Conservation (phyloP, 2,113 vertebrate genomes). For the Sciurus niger region DNA sequence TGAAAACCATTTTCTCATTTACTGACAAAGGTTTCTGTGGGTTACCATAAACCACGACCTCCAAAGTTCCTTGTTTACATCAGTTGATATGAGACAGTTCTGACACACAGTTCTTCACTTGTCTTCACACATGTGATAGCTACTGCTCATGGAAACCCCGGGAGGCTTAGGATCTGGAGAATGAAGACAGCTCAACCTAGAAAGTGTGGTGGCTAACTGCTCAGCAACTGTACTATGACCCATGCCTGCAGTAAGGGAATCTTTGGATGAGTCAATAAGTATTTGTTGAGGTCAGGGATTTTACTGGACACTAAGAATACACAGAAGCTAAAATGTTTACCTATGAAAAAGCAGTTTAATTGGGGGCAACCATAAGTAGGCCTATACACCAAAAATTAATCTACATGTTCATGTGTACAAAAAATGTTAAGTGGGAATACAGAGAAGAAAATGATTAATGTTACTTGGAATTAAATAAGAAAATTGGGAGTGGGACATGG, state of each 20-base stretch:
- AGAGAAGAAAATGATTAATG: background rate
- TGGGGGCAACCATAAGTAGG: background rate
- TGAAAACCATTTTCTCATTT: conserved; percentile 71
- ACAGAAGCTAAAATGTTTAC: background rate
- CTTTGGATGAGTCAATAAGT: background rate
- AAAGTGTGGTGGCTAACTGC: background rate
- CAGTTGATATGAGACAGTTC: background rate
- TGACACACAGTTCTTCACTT: background rate
- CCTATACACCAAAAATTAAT: background rate
- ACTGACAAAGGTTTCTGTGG: conserved; percentile 48
- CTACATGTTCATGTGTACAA: background rate
- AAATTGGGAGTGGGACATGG: background rate
- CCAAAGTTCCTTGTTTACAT: background rate
- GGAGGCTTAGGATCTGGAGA: background rate
- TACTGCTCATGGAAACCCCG: background rate
- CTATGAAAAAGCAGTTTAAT: background rate
- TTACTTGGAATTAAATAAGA: background rate
- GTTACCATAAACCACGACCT: conserved; percentile 60
- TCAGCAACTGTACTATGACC: background rate
- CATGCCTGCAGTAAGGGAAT: background rate
- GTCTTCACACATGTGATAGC: background rate
- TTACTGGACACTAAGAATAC: background rate
- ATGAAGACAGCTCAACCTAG: background rate
- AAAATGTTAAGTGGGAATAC: background rate
- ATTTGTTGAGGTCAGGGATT: background rate